Evolutionary conservation across 2,888 invertebrate genomes (phyloP), one percentile per base, ranked within the genome.

Genomic region (Leucophenga maculata): DNA sequence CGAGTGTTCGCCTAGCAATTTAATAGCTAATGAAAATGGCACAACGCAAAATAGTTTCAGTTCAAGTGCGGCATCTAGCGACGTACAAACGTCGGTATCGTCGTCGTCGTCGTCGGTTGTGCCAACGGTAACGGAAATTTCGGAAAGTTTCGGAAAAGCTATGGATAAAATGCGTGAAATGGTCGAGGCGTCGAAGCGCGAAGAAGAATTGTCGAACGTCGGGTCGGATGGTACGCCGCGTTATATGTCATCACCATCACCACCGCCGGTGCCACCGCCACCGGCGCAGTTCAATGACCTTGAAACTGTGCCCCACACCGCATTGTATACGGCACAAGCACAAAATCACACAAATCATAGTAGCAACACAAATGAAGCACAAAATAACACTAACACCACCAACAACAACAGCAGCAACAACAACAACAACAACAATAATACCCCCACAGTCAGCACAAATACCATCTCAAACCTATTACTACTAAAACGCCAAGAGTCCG

Each of bases 401-500:
- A 4, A 13, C 48, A 48, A 48, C 13, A 48, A 50, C 67, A 18
- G 20, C 50, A 69, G 62, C 71, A 54, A 71, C 68, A 26, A 14
- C 72, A 68, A 48, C 67, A 66, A 39, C 50, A 52, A 16, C 67
- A 69, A 69, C 32, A 57, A 39, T 32, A 50, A 4, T 14, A 52
- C 11, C 26, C 67, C 54, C 68, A 66, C 46, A 48, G 18, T 20
- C 32, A 48, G 20, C 16, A 48, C 6, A 69, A 62, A 4, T 54
- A 26, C 20, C 62, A 57, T 60, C n/a, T 26, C 66, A 65, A 52
- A 71, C 50, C 20, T 18, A n/a, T 59, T 72, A 16, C 60, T 77
- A 71, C 76, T 86, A 62, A 75, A 74, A 60, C 91, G 92, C 67
- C 91, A 91, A 86, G 91, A 92, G 84, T 92, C 92, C 57, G 89